Base-by-base conservation (phyloP, 2,888 invertebrate species). In the Chymomyza caudatula region DNA sequence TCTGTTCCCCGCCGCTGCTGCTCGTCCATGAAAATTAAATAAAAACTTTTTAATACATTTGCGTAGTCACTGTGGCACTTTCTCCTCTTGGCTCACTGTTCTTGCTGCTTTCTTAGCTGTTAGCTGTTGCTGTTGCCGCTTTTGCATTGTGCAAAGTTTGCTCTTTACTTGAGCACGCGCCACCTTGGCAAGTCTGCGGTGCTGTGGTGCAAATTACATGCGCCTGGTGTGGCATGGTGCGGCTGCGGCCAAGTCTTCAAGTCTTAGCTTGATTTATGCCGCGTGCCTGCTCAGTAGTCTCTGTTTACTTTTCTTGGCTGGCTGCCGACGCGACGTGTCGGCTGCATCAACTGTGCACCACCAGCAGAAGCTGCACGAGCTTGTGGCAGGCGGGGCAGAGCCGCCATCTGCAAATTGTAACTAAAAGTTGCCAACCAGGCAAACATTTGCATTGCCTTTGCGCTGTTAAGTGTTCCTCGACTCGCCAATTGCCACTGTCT, bases 11-110 rank as follows among this genome's bases (percentile, higher is more conserved):
- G 49, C 15, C 49, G 64, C 43, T 54, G 54, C 60, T 60, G 69
- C 62, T 70, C 65, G 73, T 74, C 74, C 82, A 74, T 65, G 76
- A 77, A 82, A 81, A 81, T 81, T 85, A 81, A 85, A 81, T 81
- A 82, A 85, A 75, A 82, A 82, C 72, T 80, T 80, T 81, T 72
- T 76, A 84, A 81, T 78, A 78, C 85, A 78, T 84, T 84, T 76
- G 73, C 84, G 64, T 68, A 44, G 59, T 15, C 61, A 13, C 25
- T 13, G 3, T 25, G 23, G n/a, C 53, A 25, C n/a, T 53, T 53
- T 53, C 17, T 15, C 15, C 43, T 56, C 42, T 65, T 55, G 20
- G 49, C 23, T 47, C 54, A n/a, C 57, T 49, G 58, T 71, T 64
- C 58, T 65, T 52, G 59, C 65, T 66, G 60, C 63, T 37, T 61